phyloP scores from a whole-genome alignment of 2,797 vertebrate species.

The Gallirallus australis region DNA sequence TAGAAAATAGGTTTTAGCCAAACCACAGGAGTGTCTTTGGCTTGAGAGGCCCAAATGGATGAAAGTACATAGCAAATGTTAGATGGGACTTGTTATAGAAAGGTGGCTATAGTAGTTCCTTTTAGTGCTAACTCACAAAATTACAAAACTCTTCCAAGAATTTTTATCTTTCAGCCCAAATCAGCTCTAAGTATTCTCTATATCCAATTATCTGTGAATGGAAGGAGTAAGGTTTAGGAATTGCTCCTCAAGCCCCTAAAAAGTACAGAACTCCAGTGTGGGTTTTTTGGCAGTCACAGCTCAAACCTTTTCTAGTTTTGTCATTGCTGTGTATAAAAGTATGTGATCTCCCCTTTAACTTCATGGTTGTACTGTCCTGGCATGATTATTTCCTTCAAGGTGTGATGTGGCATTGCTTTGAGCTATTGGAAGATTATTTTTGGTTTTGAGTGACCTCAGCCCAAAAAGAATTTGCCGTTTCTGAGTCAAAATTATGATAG shows the following conservation, averaged over 20 bases:
- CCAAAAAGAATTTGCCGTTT: background rate
- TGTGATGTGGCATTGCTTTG: background rate
- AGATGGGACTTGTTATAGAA: background rate
- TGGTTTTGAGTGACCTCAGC: background rate
- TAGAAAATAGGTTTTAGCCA: background rate
- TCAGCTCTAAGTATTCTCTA: background rate
- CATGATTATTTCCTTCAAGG: background rate
- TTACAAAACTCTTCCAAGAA: background rate
- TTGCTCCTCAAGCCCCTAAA: background rate
- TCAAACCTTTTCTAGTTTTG: background rate
- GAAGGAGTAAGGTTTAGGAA: background rate
- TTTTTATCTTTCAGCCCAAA: background rate
- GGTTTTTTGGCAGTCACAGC: background rate
- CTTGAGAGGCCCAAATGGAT: background rate
- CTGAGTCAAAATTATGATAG: background rate
- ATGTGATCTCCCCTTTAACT: background rate
- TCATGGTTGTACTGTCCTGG: background rate
- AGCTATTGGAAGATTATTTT: background rate
- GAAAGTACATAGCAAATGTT: background rate
- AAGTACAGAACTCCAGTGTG: background rate
- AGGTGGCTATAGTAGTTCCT: background rate
- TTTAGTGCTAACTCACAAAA: background rate
- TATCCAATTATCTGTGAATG: background rate
- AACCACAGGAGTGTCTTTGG: background rate
- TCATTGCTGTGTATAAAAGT: too few relatives aligned